These are phyloP conservation scores for Trichonephila inaurata DNA, from an alignment of 1,140 invertebrate genomes.

Conservation along the genomic window DNA sequence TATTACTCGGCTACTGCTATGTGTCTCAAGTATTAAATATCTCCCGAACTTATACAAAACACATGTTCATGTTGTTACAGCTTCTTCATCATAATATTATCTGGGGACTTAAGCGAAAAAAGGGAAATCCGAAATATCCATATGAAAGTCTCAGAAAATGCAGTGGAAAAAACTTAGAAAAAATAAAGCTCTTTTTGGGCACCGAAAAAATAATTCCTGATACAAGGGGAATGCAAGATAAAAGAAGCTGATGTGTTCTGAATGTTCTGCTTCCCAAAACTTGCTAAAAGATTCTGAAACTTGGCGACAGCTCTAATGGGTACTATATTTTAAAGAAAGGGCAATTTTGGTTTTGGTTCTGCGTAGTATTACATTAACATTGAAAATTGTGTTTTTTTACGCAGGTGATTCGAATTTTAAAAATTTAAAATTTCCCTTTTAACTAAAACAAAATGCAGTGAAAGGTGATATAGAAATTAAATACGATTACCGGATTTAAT, in stretches of 20 bases:
- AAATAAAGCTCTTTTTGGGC: neutral
- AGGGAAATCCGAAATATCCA: neutral
- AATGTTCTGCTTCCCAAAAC: neutral
- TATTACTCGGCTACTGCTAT: slow-evolving; percentile 10
- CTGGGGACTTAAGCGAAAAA: neutral
- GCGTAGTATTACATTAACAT: neutral
- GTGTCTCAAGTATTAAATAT: slow-evolving; percentile 9
- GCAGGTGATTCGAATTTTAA: neutral
- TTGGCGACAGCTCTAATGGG: neutral
- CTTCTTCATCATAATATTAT: slow-evolving; percentile 42
- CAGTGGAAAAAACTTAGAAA: neutral
- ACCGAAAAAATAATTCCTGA: slow-evolving; percentile 14
- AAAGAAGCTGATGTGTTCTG: neutral
- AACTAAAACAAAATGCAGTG: no score
- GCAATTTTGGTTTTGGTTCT: neutral
- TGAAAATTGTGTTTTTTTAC: no score
- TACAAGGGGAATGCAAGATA: slow-evolving; percentile 2
- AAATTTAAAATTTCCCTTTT: neutral
- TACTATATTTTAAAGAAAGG: neutral
- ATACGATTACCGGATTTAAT: no score
- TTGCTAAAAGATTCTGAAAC: neutral
- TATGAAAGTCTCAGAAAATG: neutral
- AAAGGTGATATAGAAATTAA: no score
- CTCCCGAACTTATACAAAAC: slow-evolving; percentile 5
- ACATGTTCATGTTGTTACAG: neutral